A percentile compares a stretch with the other conserved stretches of the same genome.
phyloP scores from a whole-genome alignment of 2,113 vertebrate genomes.

The Marcusenius ussheri region DNA sequence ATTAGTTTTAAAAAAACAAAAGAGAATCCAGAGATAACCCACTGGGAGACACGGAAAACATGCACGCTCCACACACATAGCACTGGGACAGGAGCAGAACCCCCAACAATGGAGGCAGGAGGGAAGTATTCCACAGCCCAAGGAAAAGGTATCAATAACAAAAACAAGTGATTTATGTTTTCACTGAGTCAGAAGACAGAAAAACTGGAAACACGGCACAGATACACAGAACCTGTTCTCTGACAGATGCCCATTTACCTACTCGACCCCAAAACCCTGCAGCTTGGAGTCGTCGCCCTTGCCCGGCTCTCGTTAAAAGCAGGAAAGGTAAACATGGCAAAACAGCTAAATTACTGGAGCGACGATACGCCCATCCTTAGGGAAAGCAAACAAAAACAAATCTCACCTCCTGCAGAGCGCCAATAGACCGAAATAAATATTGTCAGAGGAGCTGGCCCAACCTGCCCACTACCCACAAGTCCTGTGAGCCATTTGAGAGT shows the following conservation, averaged over 20 bases:
- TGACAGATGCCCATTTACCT: constrained; percentile 36
- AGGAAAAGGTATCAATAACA: neutral
- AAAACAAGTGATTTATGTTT: neutral
- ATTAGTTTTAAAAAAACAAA: neutral
- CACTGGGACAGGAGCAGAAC: neutral
- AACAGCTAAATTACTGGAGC: constrained; percentile 17
- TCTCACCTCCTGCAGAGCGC: neutral
- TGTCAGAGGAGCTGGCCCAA: neutral
- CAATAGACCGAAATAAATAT: constrained; percentile 14
- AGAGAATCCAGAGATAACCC: neutral
- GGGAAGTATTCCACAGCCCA: neutral
- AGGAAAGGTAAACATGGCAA: constrained; percentile 10
- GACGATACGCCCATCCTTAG: neutral
- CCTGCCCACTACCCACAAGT: neutral
- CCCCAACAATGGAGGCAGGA: neutral
- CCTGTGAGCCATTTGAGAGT: neutral
- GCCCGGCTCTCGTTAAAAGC: constrained; percentile 3
- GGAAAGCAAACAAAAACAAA: constrained; percentile 2
- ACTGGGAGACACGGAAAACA: neutral
- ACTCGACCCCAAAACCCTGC: constrained; percentile 22
- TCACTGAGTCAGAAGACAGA: neutral
- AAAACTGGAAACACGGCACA: constrained; percentile 22
- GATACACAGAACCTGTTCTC: constrained; percentile 45
- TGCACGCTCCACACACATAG: neutral
- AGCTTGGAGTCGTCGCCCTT: neutral